phyloP scores from a whole-genome alignment of 2,797 vertebrate species.

The Sparus aurata region DNA sequence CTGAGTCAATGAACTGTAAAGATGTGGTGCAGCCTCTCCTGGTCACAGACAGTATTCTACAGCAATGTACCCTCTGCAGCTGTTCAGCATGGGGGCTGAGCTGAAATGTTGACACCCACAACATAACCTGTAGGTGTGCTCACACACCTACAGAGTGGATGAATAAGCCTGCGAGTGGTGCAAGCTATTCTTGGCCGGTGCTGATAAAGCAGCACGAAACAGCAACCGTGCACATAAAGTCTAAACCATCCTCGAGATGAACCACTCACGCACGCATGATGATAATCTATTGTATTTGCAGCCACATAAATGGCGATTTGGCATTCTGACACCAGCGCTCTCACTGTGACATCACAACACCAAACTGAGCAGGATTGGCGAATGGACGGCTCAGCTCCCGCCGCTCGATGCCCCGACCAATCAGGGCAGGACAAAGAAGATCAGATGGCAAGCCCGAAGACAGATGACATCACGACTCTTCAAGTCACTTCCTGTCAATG shows the following conservation, averaged over 20 bases:
- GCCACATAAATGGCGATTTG: conserved; percentile 2
- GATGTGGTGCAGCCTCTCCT: conserved; percentile 11
- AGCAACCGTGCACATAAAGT: not conserved
- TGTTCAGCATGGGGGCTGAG: not conserved
- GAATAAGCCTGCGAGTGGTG: not conserved
- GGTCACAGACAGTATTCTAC: conserved; percentile 2
- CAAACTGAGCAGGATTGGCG: conserved; percentile 27
- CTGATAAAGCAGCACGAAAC: conserved; percentile 7
- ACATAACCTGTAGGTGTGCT: conserved; percentile 54
- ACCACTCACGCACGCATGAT: not conserved
- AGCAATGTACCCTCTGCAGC: conserved; percentile 34
- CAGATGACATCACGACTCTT: conserved; percentile 51
- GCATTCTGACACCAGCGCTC: conserved; percentile 41
- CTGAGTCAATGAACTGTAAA: conserved; percentile 44
- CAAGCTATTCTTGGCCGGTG: conserved; percentile 17
- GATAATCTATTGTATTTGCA: not conserved
- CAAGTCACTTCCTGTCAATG: conserved; percentile 53
- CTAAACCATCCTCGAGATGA: not conserved
- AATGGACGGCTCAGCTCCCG: conserved; percentile 20
- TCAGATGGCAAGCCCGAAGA: conserved; percentile 50
- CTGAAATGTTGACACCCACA: conserved; percentile 69
- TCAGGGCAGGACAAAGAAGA: conserved; percentile 20
- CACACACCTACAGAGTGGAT: conserved; percentile 37
- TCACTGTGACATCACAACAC: conserved; percentile 50
- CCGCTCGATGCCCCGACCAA: conserved; percentile 32